Percentiles rank a stretch among this genome's conserved stretches.
Conservation (phyloP, 1,140 invertebrate genomes). For the Cyclargus thomasi region DNA sequence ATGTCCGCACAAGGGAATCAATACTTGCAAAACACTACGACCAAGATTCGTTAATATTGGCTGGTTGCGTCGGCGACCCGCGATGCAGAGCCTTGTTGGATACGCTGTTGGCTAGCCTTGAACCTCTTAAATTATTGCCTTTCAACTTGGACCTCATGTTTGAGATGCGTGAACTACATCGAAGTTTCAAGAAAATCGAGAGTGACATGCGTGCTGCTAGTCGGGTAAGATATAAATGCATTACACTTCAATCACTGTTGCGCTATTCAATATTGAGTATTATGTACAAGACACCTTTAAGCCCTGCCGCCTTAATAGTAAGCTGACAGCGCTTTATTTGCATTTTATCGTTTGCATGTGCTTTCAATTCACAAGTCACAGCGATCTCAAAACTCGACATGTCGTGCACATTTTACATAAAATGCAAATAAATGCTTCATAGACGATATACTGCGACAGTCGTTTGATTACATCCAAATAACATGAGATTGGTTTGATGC, state of each 20-base stretch:
- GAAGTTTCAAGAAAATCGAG: slow-evolving; percentile 83
- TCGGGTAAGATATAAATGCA: slow-evolving; percentile 51
- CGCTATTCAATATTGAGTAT: slow-evolving; percentile 8
- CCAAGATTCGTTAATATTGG: slow-evolving; percentile 81
- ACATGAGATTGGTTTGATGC: slow-evolving; percentile 53
- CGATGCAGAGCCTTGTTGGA: slow-evolving; percentile 81
- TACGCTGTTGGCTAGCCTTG: slow-evolving; percentile 82
- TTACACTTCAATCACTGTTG: slow-evolving; percentile 19
- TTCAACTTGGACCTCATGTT: slow-evolving; percentile 89
- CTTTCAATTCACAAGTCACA: slow-evolving; percentile 56
- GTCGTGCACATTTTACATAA: slow-evolving; percentile 72
- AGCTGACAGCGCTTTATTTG: slow-evolving; percentile 70
- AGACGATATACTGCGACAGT: slow-evolving; percentile 37
- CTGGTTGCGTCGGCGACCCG: slow-evolving; percentile 79
- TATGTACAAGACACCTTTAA: not conserved
- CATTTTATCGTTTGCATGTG: slow-evolving; percentile 74
- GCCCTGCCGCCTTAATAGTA: slow-evolving; percentile 6
- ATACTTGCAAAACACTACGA: slow-evolving; percentile 89
- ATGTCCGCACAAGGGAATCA: slow-evolving; percentile 86
- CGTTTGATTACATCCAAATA: slow-evolving; percentile 28
- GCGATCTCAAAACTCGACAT: slow-evolving; percentile 43
- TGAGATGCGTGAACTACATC: slow-evolving; percentile 85
- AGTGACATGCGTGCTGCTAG: slow-evolving; percentile 72
- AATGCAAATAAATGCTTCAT: slow-evolving; percentile 69
- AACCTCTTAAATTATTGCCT: slow-evolving; percentile 84